Percentiles rank a stretch among this genome's conserved stretches.
Conservation (phyloP, 2,797 vertebrate genomes). For the Sebastes minor region DNA sequence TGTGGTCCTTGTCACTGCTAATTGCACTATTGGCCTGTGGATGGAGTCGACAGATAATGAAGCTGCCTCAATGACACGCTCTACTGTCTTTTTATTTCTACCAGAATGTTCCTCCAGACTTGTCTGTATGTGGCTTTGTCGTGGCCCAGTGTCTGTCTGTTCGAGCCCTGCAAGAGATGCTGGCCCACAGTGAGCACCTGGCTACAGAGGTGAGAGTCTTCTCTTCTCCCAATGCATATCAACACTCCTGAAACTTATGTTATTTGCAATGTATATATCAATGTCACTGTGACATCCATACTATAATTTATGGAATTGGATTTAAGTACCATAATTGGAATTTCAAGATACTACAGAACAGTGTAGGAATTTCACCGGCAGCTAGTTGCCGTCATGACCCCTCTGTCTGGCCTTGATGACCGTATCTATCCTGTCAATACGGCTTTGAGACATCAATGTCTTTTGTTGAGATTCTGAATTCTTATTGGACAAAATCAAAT, state of each 20-base stretch:
- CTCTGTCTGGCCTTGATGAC: no score
- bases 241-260: not conserved
- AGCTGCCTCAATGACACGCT: not conserved
- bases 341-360: not conserved
- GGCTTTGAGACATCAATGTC: no score
- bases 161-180: slow-evolving; percentile 83
- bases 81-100: slow-evolving; percentile 7
- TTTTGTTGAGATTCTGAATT: no score
- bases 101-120: slow-evolving; percentile 83
- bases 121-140: slow-evolving; percentile 80
- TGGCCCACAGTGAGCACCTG: slow-evolving; percentile 65
- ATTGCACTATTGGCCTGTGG: not conserved
- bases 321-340: not conserved
- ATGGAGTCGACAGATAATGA: not conserved
- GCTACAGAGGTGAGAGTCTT: slow-evolving; percentile 61
- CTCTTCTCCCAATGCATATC: not conserved
- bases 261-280: not conserved
- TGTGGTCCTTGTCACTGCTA: not conserved
- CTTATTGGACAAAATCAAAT: no score
- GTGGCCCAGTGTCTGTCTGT: slow-evolving; percentile 82
- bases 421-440: no score
- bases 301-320: not conserved
- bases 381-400: no score
- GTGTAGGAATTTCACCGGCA: no score
- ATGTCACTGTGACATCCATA: not conserved